phyloP scores from a whole-genome alignment of 2,797 vertebrate species.

The Pempheris klunzingeri region DNA sequence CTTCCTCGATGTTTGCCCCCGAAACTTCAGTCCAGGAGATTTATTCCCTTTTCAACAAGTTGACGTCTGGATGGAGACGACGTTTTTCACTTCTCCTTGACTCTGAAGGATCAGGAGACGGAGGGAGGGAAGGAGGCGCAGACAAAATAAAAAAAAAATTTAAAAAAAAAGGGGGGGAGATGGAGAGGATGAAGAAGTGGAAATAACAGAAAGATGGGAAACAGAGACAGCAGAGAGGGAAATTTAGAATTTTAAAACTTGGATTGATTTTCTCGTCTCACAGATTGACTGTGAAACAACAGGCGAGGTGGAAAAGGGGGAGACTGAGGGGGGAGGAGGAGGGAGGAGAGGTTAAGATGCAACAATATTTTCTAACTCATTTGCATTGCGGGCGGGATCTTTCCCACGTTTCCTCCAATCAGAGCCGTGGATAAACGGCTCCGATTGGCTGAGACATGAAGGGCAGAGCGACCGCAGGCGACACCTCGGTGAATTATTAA shows the following conservation, averaged over 20 bases:
- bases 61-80: slow-evolving; percentile 48
- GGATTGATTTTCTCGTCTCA: background rate
- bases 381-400: slow-evolving; percentile 67
- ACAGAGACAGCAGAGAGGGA: background rate
- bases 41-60: slow-evolving; percentile 64
- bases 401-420: slow-evolving; percentile 66
- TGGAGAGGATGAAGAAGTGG: background rate
- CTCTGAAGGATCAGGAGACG: slow-evolving; percentile 31
- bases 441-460: slow-evolving; percentile 78
- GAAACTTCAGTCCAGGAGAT: slow-evolving; percentile 66
- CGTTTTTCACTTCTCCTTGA: slow-evolving; percentile 72
- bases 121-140: background rate
- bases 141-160: no score
- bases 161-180: background rate
- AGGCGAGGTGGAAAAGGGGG: background rate
- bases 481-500: slow-evolving; percentile 79
- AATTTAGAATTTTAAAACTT: background rate
- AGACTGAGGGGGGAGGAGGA: background rate
- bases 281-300: background rate
- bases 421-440: slow-evolving; percentile 55
- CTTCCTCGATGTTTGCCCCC: slow-evolving; percentile 53
- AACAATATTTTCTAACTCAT: slow-evolving; percentile 29
- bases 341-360: background rate
- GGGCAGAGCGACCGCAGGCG: slow-evolving; percentile 75
- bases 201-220: background rate